Evolutionary conservation across 2,797 vertebrate genomes (phyloP), one percentile per base, ranked within the genome.

Genomic region (Odontamblyopus rebecca): DNA sequence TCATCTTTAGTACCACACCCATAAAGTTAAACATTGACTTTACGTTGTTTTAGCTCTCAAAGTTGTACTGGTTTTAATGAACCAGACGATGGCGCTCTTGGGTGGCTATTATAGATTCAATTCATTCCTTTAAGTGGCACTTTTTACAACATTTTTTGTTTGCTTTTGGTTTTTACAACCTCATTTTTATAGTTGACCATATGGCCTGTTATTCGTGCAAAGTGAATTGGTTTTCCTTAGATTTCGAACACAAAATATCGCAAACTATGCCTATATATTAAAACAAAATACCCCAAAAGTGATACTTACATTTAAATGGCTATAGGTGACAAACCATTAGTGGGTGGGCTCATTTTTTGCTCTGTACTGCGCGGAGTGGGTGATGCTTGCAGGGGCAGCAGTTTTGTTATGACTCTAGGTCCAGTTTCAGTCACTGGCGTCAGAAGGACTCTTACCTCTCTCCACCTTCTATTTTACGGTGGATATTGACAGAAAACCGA

Each of bases 351-450:
- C 71, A 69, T 18, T 44, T 44, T 74, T 64, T 65, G 74, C 67
- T 76, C 75, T 61, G 19, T 78, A 68, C 73, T 88, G 85, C 84
- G 82, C 85, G 81, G 85, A 79, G 81, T 68, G 81, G 75, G 73
- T 75, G 88, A 84, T 85, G 84, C 86, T 89, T 78, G 88, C 89
- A 80, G 9, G 7, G 18, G 51, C 51, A 8, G 19, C 53, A 54
- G 89, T 91, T 91, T 91, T 88, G 88, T 90, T 87, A 63, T 89
- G 86, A 84, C 73, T 89, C 75, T 19, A 90, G 85, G 54, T 57
- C 57, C 15, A 82, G 91, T 96, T 95, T 93, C 94, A 94, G 74
- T 79, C 73, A 82, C 79, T 94, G 94, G 94, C 94, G 93, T 95
- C 94, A 91, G 79, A 75, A 91, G 80, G 93, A 76, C 93, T 90